A percentile compares a stretch with the other conserved stretches of the same genome.
Conservation (phyloP, 2,888 invertebrate genomes). For the Epinotia ramella region DNA sequence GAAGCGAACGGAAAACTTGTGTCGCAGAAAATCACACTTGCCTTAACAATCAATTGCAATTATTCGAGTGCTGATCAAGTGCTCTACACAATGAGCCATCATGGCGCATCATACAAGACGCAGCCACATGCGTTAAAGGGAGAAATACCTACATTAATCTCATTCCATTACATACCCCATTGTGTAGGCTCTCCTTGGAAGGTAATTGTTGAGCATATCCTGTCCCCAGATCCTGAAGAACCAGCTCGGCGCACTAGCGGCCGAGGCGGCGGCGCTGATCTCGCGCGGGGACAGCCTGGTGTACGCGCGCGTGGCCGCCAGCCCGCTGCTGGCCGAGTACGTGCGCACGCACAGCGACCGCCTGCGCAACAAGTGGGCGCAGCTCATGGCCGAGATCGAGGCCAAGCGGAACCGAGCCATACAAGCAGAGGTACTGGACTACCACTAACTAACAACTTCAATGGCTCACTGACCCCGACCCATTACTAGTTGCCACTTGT, state of each 20-base stretch:
- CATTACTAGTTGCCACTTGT: too few relatives aligned
- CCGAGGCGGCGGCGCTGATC: slow-evolving; percentile 91
- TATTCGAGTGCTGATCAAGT: too few relatives aligned
- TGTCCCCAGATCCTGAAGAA: slow-evolving; percentile 84
- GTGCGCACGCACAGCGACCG: slow-evolving; percentile 66
- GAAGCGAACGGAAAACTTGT: not conserved
- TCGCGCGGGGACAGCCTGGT: slow-evolving; percentile 92
- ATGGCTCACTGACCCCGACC: too few relatives aligned
- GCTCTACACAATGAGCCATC: too few relatives aligned
- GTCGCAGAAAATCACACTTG: too few relatives aligned
- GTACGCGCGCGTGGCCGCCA: slow-evolving; percentile 80
- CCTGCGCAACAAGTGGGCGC: slow-evolving; percentile 87
- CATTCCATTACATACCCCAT: too few relatives aligned
- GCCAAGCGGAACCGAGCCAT: slow-evolving; percentile 80
- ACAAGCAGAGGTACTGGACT: slow-evolving; percentile 78
- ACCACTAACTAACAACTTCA: too few relatives aligned
- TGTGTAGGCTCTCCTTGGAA: not conserved
- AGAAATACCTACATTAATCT: too few relatives aligned
- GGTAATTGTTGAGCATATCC: too few relatives aligned
- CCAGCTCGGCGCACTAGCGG: slow-evolving; percentile 87
- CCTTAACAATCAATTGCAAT: too few relatives aligned
- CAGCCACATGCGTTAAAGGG: too few relatives aligned
- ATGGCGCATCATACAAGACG: too few relatives aligned
- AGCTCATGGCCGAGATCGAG: slow-evolving; percentile 87
- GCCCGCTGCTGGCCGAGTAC: slow-evolving; percentile 84